Conservation (phyloP, 2,888 invertebrate genomes). For the Gymnosoma rotundatum region DNA sequence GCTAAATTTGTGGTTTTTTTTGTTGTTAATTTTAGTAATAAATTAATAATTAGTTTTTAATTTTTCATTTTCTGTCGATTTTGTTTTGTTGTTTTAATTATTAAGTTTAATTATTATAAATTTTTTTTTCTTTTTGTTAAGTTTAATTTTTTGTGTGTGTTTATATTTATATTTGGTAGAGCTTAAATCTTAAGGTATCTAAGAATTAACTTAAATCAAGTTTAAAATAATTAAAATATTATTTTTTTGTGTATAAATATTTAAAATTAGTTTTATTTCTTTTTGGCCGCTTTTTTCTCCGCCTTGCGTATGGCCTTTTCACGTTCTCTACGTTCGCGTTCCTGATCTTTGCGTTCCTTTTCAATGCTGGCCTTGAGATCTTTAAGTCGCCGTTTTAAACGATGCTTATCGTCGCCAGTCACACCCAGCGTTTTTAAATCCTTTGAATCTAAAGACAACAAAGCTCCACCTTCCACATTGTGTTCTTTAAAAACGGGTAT, state of each 20-base stretch:
- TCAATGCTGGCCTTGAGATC: conserved; percentile 90
- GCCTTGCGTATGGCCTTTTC: conserved; percentile 94
- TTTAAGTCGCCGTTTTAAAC: conserved; percentile 92
- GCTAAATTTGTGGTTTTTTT: conserved; percentile 50
- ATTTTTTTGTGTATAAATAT: conserved; percentile 66
- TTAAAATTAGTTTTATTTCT: conserved; percentile 81
- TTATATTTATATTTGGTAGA: conserved; percentile 70
- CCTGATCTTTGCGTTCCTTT: conserved; percentile 88
- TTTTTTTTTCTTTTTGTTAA: conserved; percentile 73
- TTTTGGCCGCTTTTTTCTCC: conserved; percentile 90
- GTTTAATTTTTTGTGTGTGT: conserved; percentile 59
- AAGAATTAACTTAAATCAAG: conserved; percentile 57
- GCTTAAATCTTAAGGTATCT: conserved; percentile 62
- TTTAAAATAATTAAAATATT: conserved; percentile 62
- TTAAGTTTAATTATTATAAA: conserved; percentile 56
- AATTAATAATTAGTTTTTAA: conserved; percentile 47
- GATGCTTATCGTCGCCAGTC: conserved; percentile 90
- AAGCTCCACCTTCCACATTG: conserved; percentile 92
- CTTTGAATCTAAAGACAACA: conserved; percentile 93
- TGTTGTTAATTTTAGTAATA: conserved; percentile 53
- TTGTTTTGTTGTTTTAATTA: conserved; percentile 42
- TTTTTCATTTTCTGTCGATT: conserved; percentile 32
- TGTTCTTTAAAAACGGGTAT: conserved; percentile 93
- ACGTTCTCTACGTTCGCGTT: conserved; percentile 91
- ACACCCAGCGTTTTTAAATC: conserved; percentile 95